Conservation (phyloP, 1,140 invertebrate species). For the Macrotrachela quadricornifera region DNA sequence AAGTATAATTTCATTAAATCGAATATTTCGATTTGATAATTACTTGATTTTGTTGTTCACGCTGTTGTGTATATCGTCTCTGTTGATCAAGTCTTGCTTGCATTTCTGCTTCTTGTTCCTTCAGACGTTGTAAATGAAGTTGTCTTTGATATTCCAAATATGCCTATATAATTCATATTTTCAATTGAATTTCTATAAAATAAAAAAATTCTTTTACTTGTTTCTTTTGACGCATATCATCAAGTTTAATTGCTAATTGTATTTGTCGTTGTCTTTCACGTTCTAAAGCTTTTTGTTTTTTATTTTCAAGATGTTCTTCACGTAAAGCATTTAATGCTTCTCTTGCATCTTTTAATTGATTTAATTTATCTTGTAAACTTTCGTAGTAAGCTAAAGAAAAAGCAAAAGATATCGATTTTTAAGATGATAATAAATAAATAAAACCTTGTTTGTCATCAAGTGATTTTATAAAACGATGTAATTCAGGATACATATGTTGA, state of each 20-base stretch:
- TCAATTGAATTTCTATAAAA: not conserved
- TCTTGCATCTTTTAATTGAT: slow-evolving; percentile 75
- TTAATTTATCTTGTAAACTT: slow-evolving; percentile 77
- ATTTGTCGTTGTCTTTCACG: slow-evolving; percentile 50
- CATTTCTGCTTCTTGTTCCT: slow-evolving; percentile 73
- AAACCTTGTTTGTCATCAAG: slow-evolving; percentile 67
- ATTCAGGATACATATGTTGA: slow-evolving; percentile 76
- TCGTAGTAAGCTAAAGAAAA: slow-evolving; percentile 49
- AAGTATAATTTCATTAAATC: no score
- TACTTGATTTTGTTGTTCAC: not conserved
- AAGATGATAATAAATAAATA: slow-evolving; percentile 1
- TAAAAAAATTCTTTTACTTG: slow-evolving; percentile 34
- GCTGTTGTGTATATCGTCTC: slow-evolving; percentile 36
- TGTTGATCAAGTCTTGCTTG: slow-evolving; percentile 79
- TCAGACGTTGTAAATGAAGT: slow-evolving; percentile 67
- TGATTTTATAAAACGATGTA: slow-evolving; percentile 72
- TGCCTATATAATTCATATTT: slow-evolving; percentile 28
- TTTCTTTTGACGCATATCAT: slow-evolving; percentile 94
- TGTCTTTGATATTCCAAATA: slow-evolving; percentile 37
- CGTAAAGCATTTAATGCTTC: slow-evolving; percentile 80
- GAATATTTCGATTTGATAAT: no score
- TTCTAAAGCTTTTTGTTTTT: slow-evolving; percentile 68
- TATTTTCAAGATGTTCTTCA: slow-evolving; percentile 72
- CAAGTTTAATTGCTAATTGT: slow-evolving; percentile 87
- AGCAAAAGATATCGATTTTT: not conserved